phyloP scores from a whole-genome alignment of 2,888 invertebrate genomes.

The Branchipolynoe longqiensis region DNA sequence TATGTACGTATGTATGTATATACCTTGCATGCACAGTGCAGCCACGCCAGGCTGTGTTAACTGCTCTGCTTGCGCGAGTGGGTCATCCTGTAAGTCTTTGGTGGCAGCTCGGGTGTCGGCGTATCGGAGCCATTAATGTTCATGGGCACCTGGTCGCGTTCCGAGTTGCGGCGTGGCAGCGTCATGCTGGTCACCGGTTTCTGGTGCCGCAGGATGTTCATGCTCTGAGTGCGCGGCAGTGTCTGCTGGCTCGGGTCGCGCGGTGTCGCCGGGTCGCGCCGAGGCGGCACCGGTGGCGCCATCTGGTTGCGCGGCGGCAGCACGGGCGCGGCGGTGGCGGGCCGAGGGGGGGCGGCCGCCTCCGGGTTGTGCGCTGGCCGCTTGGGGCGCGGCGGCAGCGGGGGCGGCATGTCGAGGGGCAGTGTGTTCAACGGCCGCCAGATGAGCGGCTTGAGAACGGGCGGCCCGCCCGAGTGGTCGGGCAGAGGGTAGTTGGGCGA shows the following conservation, averaged over 20 bases:
- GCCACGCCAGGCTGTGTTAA: slow-evolving; percentile 59
- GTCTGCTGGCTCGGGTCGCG: slow-evolving; percentile 23
- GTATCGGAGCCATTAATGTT: slow-evolving; percentile 66
- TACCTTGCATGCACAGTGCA: too few relatives aligned
- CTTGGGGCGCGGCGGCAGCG: slow-evolving; percentile 81
- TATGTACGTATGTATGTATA: too few relatives aligned
- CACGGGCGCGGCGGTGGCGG: slow-evolving; percentile 87
- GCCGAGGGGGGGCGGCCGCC: slow-evolving; percentile 84
- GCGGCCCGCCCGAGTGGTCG: slow-evolving; percentile 37
- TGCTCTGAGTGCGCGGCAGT: slow-evolving; percentile 50
- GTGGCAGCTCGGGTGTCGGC: slow-evolving; percentile 80
- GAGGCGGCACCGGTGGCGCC: slow-evolving; percentile 56
- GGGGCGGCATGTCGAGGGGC: slow-evolving; percentile 45
- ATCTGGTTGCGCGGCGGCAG: slow-evolving; percentile 33
- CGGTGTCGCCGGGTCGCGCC: slow-evolving; percentile 23
- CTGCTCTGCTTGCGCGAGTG: slow-evolving; percentile 66
- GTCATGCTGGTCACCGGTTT: slow-evolving; percentile 47
- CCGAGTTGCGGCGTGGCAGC: slow-evolving; percentile 70
- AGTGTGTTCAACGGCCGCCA: neutral
- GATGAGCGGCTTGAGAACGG: slow-evolving; percentile 25
- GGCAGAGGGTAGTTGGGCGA: slow-evolving; percentile 29
- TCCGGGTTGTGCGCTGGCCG: slow-evolving; percentile 81
- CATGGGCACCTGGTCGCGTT: slow-evolving; percentile 58
- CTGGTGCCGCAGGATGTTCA: slow-evolving; percentile 35
- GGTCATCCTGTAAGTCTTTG: slow-evolving; percentile 76